Evolutionary conservation across 2,113 vertebrate genomes (phyloP).

Genomic region (Leuciscus idus): DNA sequence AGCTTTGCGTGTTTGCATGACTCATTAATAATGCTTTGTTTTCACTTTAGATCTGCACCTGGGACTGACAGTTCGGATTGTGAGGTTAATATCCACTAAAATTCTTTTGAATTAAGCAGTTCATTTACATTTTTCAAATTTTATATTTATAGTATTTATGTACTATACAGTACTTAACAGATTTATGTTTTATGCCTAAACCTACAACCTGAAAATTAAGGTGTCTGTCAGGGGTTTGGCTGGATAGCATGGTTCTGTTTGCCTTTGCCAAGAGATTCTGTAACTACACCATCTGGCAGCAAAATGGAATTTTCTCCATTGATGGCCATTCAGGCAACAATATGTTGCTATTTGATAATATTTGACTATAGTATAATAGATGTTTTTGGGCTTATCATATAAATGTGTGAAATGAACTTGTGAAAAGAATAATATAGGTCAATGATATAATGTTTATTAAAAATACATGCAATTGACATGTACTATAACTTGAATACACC

Average conservation of each 20-base stretch:
- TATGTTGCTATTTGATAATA: neutral
- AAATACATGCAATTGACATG: neutral
- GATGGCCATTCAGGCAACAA: neutral
- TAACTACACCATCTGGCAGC: neutral
- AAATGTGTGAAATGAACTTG: neutral
- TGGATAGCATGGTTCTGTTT: neutral
- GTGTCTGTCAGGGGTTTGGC: neutral
- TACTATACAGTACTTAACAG: neutral
- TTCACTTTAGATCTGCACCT: constrained; percentile 7
- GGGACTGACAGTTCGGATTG: constrained; percentile 62
- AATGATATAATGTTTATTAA: neutral
- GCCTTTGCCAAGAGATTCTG: neutral
- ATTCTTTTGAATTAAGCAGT: neutral
- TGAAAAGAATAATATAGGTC: neutral
- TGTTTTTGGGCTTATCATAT: neutral
- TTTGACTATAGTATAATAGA: neutral
- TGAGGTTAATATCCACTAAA: constrained; percentile 66
- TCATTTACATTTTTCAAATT: neutral
- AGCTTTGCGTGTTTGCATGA: neutral
- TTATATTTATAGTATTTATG: neutral
- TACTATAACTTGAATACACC: neutral
- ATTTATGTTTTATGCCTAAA: neutral
- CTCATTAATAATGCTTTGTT: neutral
- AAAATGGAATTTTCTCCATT: neutral
- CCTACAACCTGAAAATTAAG: neutral